phyloP scores from a whole-genome alignment of 2,888 invertebrate species.

The Sinhomidia bicolor region DNA sequence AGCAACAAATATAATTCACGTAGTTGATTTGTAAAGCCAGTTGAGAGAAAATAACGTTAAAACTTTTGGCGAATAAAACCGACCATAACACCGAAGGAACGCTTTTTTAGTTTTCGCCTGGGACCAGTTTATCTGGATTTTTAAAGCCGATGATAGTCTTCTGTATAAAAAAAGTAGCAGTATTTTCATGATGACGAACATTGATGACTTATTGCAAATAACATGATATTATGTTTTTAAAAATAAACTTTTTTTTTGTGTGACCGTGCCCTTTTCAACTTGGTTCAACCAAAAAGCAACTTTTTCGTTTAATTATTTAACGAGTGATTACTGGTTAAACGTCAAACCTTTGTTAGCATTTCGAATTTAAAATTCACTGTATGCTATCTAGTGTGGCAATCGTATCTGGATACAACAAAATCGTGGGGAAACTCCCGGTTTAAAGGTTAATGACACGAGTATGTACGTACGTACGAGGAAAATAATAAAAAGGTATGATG shows the following conservation, averaged over 20 bases:
- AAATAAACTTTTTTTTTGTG: not conserved
- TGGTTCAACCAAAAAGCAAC: conserved; percentile 11
- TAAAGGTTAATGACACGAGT: conserved; percentile 38
- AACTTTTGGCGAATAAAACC: conserved; percentile 61
- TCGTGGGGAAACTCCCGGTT: conserved; percentile 1
- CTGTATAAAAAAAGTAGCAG: conserved; percentile 25
- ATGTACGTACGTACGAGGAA: not conserved
- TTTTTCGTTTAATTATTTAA: conserved; percentile 8
- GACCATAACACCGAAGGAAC: not conserved
- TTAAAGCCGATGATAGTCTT: conserved; percentile 36
- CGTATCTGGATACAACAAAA: not conserved
- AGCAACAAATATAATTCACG: not conserved
- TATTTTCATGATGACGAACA: conserved; percentile 40
- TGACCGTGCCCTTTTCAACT: conserved; percentile 64
- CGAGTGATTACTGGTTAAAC: not conserved
- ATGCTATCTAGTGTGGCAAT: not conserved
- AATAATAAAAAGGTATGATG: too few species aligned
- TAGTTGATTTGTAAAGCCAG: not conserved
- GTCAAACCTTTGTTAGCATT: not conserved
- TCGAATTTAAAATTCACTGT: not conserved
- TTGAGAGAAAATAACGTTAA: not conserved
- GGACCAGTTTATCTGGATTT: conserved; percentile 74
- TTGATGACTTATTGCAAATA: conserved; percentile 55
- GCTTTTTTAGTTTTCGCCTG: not conserved
- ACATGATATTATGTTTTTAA: conserved; percentile 32